A percentile compares a stretch with the other conserved stretches of the same genome.
Evolutionary conservation across 2,888 invertebrate genomes (phyloP).

Genomic region (Agrilus cyanescens): DNA sequence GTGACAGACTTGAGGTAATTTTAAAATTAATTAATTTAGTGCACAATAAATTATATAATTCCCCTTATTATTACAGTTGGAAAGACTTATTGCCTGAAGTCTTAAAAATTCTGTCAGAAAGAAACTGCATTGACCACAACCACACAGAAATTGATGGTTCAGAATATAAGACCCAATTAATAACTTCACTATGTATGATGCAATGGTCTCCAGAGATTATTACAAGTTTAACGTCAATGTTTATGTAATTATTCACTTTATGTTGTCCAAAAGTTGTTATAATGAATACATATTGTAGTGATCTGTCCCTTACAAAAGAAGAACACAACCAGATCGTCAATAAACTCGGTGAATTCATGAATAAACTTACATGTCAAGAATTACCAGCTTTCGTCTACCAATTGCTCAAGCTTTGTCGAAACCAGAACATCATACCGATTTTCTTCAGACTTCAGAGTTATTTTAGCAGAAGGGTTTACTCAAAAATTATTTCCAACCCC

Average conservation of each 20-base stretch:
- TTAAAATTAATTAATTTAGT: neutral
- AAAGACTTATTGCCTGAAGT: conserved; percentile 54
- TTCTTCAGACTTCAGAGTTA: conserved; percentile 30
- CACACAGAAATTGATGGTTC: conserved; percentile 44
- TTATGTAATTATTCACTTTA: conserved; percentile 40
- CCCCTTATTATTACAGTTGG: conserved; percentile 41
- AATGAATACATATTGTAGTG: conserved; percentile 33
- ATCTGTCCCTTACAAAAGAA: conserved; percentile 44
- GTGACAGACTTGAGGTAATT: conserved; percentile 38
- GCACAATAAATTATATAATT: neutral
- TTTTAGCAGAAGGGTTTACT: conserved; percentile 29
- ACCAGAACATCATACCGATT: conserved; percentile 29
- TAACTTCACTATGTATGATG: conserved; percentile 48
- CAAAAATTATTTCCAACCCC: conserved; percentile 14
- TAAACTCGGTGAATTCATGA: conserved; percentile 48
- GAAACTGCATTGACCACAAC: conserved; percentile 42
- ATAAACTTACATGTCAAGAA: conserved; percentile 46
- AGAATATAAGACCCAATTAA: conserved; percentile 49
- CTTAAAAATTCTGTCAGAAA: conserved; percentile 41
- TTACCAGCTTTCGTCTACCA: conserved; percentile 57
- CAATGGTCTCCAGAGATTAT: conserved; percentile 47
- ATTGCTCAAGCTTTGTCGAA: conserved; percentile 45
- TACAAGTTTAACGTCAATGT: conserved; percentile 54
- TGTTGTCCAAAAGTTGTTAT: neutral
- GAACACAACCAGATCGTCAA: conserved; percentile 50